These are phyloP conservation scores for Bujurquina vittata DNA, from an alignment of 2,113 vertebrate species.

Conservation along the genomic window DNA sequence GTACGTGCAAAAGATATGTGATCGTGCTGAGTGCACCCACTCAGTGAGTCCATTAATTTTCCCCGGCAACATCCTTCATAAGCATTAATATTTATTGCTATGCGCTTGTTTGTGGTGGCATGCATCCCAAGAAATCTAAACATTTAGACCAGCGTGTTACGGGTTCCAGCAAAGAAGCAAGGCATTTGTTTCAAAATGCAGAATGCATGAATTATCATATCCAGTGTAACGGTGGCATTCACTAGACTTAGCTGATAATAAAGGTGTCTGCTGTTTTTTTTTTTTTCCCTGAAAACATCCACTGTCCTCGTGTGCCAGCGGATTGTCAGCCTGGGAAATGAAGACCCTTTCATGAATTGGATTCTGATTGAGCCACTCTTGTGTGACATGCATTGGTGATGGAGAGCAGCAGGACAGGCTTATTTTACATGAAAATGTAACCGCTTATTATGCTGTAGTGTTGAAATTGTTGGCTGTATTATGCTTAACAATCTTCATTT, in stretches of 20 bases:
- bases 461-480: slow-evolving; percentile 32
- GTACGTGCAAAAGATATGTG: neutral
- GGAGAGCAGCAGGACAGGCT: slow-evolving; percentile 3
- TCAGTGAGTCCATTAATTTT: neutral
- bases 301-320: slow-evolving; percentile 3
- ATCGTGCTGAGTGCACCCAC: neutral
- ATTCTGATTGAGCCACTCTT: slow-evolving; percentile 43
- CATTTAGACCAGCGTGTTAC: neutral
- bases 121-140: neutral
- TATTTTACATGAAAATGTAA: slow-evolving; percentile 41
- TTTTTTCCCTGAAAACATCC: slow-evolving; percentile 7
- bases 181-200: neutral
- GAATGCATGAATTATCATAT: neutral
- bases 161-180: neutral
- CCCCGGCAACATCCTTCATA: neutral
- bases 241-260: neutral
- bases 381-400: slow-evolving; percentile 40
- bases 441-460: slow-evolving; percentile 36
- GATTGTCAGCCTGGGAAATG: slow-evolving; percentile 33
- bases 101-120: neutral
- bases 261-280: slow-evolving; percentile 1
- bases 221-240: neutral
- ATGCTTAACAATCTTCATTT: slow-evolving; percentile 36
- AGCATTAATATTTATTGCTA: neutral
- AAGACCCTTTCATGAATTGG: slow-evolving; percentile 36